Conservation (phyloP, 2,113 vertebrate genomes). For the Macroglossus sobrinus region DNA sequence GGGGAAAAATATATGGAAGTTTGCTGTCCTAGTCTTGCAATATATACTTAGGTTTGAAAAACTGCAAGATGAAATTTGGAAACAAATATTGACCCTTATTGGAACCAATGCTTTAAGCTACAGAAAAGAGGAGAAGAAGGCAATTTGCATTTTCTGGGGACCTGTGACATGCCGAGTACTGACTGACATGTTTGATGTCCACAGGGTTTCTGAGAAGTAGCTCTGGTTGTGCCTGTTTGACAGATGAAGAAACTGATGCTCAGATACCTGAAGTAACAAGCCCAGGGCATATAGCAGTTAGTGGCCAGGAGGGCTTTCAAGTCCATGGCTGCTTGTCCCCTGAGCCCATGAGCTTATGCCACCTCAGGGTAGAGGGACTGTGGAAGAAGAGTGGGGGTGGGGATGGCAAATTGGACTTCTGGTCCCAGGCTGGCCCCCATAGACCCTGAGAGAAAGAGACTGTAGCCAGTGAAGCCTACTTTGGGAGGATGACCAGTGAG, state of each 20-base stretch:
- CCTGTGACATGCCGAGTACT: background rate
- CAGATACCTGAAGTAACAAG: background rate
- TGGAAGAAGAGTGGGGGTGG: background rate
- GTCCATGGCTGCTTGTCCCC: background rate
- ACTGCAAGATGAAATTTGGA: background rate
- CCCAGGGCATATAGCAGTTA: background rate
- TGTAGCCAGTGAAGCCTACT: background rate
- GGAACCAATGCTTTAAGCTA: background rate
- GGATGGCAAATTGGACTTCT: background rate
- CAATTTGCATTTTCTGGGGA: background rate
- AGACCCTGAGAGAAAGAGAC: background rate
- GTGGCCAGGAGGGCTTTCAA: background rate
- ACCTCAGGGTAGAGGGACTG: background rate
- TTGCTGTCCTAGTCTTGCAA: background rate
- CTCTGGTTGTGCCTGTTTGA: background rate
- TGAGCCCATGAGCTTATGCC: background rate
- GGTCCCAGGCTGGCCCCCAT: background rate
- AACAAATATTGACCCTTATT: background rate
- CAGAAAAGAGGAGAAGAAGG: background rate
- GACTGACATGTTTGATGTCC: background rate
- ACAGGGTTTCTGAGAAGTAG: background rate
- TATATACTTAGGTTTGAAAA: background rate
- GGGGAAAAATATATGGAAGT: background rate
- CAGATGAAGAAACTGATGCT: background rate
- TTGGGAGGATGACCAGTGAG: conserved; percentile 46